Evolutionary conservation across 1,140 invertebrate species (phyloP), one percentile per base, ranked within the genome.

Genomic region (Heliconius melpomene): DNA sequence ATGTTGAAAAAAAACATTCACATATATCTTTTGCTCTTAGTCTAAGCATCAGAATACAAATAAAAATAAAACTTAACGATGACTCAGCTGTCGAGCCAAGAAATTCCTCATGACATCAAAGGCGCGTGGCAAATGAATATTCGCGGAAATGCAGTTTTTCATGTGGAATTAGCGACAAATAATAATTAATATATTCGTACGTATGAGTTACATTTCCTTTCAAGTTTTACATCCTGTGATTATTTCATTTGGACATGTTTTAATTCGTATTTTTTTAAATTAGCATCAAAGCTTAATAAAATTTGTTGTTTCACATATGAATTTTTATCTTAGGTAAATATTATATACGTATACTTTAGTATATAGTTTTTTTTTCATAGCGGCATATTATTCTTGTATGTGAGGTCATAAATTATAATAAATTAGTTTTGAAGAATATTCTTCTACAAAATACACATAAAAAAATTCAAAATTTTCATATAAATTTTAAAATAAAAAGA

Each of bases 31-130:
- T 11, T 29, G 29, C 79, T 77, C 79, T 66, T 26, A 36, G 70
- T 36, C 71, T 80, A 83, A 78, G 70, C 80, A 80, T 79, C 80
- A 84, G 76, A 81, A 79, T 80, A 79, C 76, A 82, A 81, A 88
- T 87, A 82, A 86, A 93, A 94, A 92, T 92, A 93, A 87, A 85
- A 86, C 73, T 54, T 78, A 81, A 81, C 77, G 83, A 88, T 91
- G 92, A 93, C 89, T 91, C 89, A 90, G 84, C 85, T 85, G 87
- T 85, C 87, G 89, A 86, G 84, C 83, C 83, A 86, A 90, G 87
- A 91, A 89, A 92, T 91, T 90, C 90, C 84, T 80, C 74, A 75
- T 11, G 60, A 92, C 88, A 89, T 94, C 92, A 93, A 93, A 93
- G 92, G 81, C 83, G 75, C 71, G 70, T 13, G 23, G 60, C 26